These are phyloP conservation scores for Gymnogyps californianus DNA, from an alignment of 2,113 vertebrate species.

Conservation along the genomic window DNA sequence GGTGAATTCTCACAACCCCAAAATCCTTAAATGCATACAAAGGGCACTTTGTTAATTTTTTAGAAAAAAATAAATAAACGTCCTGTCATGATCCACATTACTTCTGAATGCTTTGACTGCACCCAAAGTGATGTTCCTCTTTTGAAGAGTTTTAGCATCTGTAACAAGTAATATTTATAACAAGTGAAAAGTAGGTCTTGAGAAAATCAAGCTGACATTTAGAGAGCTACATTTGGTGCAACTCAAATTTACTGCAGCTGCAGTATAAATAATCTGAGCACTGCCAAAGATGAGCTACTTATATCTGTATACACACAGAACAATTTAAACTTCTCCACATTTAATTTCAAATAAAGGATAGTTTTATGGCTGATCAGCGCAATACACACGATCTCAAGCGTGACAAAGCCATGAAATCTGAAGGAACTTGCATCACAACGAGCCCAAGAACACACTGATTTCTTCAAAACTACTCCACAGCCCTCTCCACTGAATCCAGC, in stretches of 20 bases:
- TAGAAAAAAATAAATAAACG: not conserved
- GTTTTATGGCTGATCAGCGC: not conserved
- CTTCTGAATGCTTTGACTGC: not conserved
- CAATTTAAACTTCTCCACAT: slow-evolving; percentile 32
- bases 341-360: slow-evolving; percentile 40
- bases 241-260: slow-evolving; percentile 48
- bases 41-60: not conserved
- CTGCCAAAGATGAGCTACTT: slow-evolving; percentile 40
- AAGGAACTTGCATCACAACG: not conserved
- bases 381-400: not conserved
- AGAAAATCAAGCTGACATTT: slow-evolving; percentile 57
- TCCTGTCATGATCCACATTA: not conserved
- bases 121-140: not conserved
- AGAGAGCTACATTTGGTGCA: slow-evolving; percentile 40
- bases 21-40: not conserved
- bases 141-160: slow-evolving; percentile 27
- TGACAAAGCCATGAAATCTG: slow-evolving; percentile 33
- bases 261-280: slow-evolving; percentile 33
- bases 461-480: not conserved
- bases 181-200: slow-evolving; percentile 34
- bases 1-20: not conserved
- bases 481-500: not conserved
- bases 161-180: slow-evolving; percentile 36
- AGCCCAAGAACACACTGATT: not conserved
- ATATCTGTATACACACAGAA: slow-evolving; percentile 11